Evolutionary conservation across 2,888 invertebrate species (phyloP), one percentile per base, ranked within the genome.

Genomic region (Eurytoma californica): DNA sequence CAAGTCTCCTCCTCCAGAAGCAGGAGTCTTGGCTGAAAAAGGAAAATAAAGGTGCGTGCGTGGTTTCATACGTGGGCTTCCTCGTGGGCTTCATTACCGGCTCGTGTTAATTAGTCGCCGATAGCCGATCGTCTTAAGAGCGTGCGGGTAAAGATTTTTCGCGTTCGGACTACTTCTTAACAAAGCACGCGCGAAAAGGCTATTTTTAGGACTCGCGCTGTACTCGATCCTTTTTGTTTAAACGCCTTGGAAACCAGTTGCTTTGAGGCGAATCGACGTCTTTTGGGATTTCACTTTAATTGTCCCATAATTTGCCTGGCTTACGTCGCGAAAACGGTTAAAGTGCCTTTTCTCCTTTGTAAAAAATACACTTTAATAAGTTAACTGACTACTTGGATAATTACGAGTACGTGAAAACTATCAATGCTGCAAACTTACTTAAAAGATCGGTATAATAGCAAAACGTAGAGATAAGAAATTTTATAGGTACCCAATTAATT

Each of bases 31-130:
- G 12, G 30, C 65, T 53, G 60, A 67, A 58, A 76, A 68, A 16
- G 20, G 72, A 72, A 60, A 51, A n/a, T 5, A 61, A 53, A 72
- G 66, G 68, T 81, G 75, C 79, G 77, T 39, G 57, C 72, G 24
- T 13, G 28, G 55, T 49, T 77, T 74, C 81, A 83, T 83, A 83
- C 77, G 82, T 82, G 80, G 83, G 87, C 86, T 87, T 87, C 88
- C 86, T 88, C 77, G 82, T 82, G 80, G 83, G 87, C 86, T 87
- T 87, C 88, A 87, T 88, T 88, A 88, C 86, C 85, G 84, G 83
- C 79, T 85, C 87, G 86, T 87, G 87, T 88, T 88, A 88, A 88
- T 88, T 88, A 88, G 88, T 86, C 84, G 85, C 83, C 83, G 87
- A 88, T 88, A 88, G 84, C 84, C 85, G 86, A 88, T 88, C 87